Base-by-base conservation (phyloP, 1,140 invertebrate species). In the Lordiphosa clarofinis region DNA sequence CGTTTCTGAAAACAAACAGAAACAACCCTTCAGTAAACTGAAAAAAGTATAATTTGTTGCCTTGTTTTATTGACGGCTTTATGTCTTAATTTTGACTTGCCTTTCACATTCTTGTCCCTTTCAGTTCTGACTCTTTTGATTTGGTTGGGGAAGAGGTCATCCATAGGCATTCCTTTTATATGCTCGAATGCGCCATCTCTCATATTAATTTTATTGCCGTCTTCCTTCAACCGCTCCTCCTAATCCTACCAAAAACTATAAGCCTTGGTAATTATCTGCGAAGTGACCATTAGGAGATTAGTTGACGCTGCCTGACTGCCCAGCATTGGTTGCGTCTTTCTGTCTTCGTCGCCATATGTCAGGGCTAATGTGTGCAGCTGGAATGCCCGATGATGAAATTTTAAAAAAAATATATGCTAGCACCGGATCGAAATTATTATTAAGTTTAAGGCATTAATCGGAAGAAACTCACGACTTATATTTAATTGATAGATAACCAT, bases 211-310 rank as follows among this genome's bases (percentile, higher is more conserved):
- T 35, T n/a, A 33, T 12, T 40, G 15, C 38, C n/a, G 8, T 38
- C 49, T 12, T 40, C 37, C 72, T 58, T 39, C 67, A 59, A 53
- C 54, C 37, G 28, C 28, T 31, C 7, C 7, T 59, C 47, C 61
- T 86, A 84, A 84, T 86, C 78, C 81, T 67, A 67, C 79, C 71
- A 84, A 73, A 65, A 84, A 81, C 79, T 71, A 71, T 84, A 84
- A 84, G 78, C 78, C 79, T 53, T 84, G 79, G 79, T 84, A 84
- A 84, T 84, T 84, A 84, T 86, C 78, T 84, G 78, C 79, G 86
- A 84, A 84, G 79, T 86, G 78, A 84, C 78, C 78, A 84, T 86
- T 84, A 86, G 81, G 70, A 73, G 78, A 84, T 84, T 86, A 84
- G 78, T 71, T 84, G 78, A 67, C 59, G 57, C 61, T 75, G 60